phyloP scores from a whole-genome alignment of 2,888 invertebrate genomes.

The Acanthopleura granulata region DNA sequence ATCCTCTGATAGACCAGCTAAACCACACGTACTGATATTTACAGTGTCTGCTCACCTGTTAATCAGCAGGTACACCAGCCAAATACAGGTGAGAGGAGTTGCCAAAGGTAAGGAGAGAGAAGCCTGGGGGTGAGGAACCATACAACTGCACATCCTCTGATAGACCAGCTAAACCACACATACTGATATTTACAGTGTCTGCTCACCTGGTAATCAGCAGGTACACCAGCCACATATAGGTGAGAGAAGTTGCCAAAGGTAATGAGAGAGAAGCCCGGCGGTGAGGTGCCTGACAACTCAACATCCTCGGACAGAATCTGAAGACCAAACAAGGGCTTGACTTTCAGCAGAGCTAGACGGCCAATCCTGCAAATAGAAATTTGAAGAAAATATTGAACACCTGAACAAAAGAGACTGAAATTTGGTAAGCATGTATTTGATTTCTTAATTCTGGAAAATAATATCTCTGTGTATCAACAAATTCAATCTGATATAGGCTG shows the following conservation, averaged over 20 bases:
- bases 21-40: too few relatives aligned
- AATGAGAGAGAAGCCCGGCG: slow-evolving; percentile 76
- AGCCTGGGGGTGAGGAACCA: slow-evolving; percentile 74
- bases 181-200: background rate
- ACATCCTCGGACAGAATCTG: slow-evolving; percentile 61
- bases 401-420: too few relatives aligned
- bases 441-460: too few relatives aligned
- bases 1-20: background rate
- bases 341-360: slow-evolving; percentile 79
- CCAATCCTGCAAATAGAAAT: slow-evolving; percentile 73
- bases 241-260: slow-evolving; percentile 70
- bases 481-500: too few relatives aligned
- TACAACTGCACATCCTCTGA: slow-evolving; percentile 66
- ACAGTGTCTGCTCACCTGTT: slow-evolving; percentile 32
- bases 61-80: slow-evolving; percentile 42
- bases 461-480: too few relatives aligned
- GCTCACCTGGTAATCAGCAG: slow-evolving; percentile 35
- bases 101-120: slow-evolving; percentile 75
- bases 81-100: slow-evolving; percentile 45
- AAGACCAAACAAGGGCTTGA: slow-evolving; percentile 71
- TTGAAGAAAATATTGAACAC: too few relatives aligned
- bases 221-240: slow-evolving; percentile 50
- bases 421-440: too few relatives aligned
- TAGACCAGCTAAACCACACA: slow-evolving; percentile 42
- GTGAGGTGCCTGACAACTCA: slow-evolving; percentile 72